phyloP scores from a whole-genome alignment of 2,113 vertebrate genomes.

The Motacilla alba region DNA sequence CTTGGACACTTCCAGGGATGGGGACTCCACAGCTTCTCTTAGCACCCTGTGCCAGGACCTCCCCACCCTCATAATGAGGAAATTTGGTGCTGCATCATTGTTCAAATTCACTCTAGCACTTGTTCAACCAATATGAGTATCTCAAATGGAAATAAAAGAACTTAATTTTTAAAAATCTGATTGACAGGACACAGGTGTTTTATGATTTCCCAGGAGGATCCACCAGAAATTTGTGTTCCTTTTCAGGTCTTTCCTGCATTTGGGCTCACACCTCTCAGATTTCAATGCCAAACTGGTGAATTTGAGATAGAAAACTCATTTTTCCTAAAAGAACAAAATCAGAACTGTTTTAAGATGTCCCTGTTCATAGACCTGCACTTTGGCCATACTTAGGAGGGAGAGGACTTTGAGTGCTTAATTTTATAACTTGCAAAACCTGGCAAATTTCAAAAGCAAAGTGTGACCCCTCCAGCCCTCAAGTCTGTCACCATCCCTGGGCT shows the following conservation, averaged over 20 bases:
- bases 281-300: not conserved
- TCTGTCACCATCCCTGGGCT: not conserved
- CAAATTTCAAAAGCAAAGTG: not conserved
- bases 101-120: not conserved
- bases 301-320: rapidly evolving
- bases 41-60: not conserved
- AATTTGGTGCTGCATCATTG: rapidly evolving
- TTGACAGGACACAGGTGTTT: not conserved
- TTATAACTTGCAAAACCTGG: not conserved
- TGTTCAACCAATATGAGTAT: not conserved
- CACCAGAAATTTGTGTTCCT: not conserved
- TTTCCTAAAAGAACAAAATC: not conserved
- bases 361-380: not conserved
- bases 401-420: not conserved
- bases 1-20: not conserved
- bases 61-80: not conserved
- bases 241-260: not conserved
- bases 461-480: not conserved
- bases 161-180: not conserved
- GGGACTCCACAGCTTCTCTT: not conserved
- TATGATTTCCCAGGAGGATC: rapidly evolving
- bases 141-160: not conserved
- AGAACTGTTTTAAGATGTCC: not conserved
- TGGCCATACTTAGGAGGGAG: not conserved
- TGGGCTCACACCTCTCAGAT: not conserved